Percentiles rank a stretch among this genome's conserved stretches.
phyloP scores from a whole-genome alignment of 2,113 vertebrate genomes.

The Proteles cristata region DNA sequence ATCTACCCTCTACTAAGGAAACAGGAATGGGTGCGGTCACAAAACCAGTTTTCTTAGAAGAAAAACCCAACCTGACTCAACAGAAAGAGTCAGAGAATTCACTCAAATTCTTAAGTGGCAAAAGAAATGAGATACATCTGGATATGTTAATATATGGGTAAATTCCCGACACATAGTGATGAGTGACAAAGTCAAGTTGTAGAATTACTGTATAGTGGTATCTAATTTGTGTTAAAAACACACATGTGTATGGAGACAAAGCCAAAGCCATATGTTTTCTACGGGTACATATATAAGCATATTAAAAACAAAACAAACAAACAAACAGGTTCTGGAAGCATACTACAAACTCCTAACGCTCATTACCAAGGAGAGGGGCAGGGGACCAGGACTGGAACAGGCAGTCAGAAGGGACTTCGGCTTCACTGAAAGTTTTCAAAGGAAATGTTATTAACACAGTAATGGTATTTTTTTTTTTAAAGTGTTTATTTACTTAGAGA shows the following conservation, averaged over 20 bases:
- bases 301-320: background rate
- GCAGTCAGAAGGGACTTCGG: background rate
- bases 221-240: background rate
- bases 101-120: background rate
- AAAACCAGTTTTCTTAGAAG: background rate
- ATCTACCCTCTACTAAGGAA: background rate
- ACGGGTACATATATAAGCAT: background rate
- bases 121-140: conserved; percentile 15
- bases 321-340: background rate
- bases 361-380: background rate
- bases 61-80: background rate
- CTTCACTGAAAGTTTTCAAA: conserved; percentile 5
- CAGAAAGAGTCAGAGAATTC: background rate
- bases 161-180: background rate
- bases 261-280: background rate
- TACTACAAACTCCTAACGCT: background rate
- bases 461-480: background rate
- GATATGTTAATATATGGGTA: background rate
- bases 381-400: background rate
- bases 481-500: too few species aligned
- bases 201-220: background rate
- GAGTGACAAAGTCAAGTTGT: background rate
- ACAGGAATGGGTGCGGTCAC: background rate
- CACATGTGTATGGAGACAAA: background rate
- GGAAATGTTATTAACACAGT: background rate